These are phyloP conservation scores for Callosobruchus maculatus DNA, from an alignment of 2,888 invertebrate species.

Conservation along the genomic window DNA sequence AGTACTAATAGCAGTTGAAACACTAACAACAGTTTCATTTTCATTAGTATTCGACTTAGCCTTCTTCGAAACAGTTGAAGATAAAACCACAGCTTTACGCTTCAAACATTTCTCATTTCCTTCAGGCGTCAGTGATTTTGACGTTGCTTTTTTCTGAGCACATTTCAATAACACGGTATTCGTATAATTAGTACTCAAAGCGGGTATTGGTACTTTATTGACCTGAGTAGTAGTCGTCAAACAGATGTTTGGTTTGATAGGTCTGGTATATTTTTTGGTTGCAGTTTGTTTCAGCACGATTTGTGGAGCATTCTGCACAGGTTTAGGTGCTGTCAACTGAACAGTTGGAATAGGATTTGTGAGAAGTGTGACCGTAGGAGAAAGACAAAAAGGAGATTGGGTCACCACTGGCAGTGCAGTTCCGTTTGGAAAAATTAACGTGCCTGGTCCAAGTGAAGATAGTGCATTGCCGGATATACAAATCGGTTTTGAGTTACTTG, in stretches of 20 bases:
- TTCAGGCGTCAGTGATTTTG: neutral
- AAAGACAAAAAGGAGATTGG: conserved; percentile 29
- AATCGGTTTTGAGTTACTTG: neutral
- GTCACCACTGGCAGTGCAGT: conserved; percentile 42
- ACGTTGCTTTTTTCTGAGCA: neutral
- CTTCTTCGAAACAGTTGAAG: neutral
- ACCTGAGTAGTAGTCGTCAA: conserved; percentile 44
- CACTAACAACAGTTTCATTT: neutral
- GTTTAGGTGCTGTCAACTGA: conserved; percentile 4
- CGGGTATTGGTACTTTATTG: conserved; percentile 49
- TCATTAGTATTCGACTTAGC: neutral
- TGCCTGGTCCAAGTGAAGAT: conserved; percentile 42
- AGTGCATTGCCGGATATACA: conserved; percentile 2
- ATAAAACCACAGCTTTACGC: neutral
- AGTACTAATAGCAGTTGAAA: neutral
- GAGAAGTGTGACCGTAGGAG: conserved; percentile 24
- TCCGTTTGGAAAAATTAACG: conserved; percentile 45
- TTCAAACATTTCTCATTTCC: neutral
- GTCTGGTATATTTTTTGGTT: conserved; percentile 8
- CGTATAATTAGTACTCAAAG: conserved; percentile 40
- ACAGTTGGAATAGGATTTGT: conserved; percentile 4
- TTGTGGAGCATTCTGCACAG: neutral
- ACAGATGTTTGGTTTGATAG: conserved; percentile 30
- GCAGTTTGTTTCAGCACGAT: conserved; percentile 2
- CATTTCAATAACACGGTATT: conserved; percentile 5